Evolutionary conservation across 2,888 invertebrate genomes (phyloP).

Genomic region (Diarsia dahlii): DNA sequence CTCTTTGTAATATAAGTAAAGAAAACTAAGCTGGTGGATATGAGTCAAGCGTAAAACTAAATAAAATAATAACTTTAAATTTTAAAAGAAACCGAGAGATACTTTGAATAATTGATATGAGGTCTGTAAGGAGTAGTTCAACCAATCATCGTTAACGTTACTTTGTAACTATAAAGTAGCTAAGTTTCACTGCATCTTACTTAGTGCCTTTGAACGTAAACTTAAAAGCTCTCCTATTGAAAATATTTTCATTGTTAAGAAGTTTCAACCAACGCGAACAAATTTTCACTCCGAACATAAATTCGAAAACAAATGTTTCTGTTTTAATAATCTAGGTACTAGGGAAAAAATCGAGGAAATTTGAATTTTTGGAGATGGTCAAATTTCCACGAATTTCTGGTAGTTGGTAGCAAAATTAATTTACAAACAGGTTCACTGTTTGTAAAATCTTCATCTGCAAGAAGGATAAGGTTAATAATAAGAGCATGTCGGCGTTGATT

Average conservation of each 20-base stretch:
- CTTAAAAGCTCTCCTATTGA: conserved; percentile 6
- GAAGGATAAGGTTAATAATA: not conserved
- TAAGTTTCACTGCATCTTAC: conserved; percentile 17
- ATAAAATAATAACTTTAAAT: not conserved
- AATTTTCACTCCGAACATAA: not conserved
- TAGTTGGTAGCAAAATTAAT: not conserved
- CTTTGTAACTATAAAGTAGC: conserved; percentile 10
- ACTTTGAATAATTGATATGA: not conserved
- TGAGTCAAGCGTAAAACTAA: not conserved
- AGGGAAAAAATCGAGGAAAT: too few species aligned
- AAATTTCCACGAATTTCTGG: not conserved
- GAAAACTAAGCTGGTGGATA: not conserved
- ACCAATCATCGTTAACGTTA: conserved; percentile 15
- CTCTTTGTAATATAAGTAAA: not conserved
- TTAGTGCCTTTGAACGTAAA: conserved; percentile 13
- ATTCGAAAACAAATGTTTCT: not conserved
- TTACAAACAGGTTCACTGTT: not conserved
- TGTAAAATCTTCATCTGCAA: not conserved
- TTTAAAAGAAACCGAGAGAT: not conserved
- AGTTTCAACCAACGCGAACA: conserved; percentile 5
- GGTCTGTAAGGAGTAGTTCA: not conserved
- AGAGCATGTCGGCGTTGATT: not conserved
- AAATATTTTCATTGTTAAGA: conserved; percentile 3
- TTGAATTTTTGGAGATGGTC: too few species aligned
- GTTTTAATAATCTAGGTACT: not conserved